These are phyloP conservation scores for Hepsetus odoe DNA, from an alignment of 2,113 vertebrate species.

Conservation along the genomic window DNA sequence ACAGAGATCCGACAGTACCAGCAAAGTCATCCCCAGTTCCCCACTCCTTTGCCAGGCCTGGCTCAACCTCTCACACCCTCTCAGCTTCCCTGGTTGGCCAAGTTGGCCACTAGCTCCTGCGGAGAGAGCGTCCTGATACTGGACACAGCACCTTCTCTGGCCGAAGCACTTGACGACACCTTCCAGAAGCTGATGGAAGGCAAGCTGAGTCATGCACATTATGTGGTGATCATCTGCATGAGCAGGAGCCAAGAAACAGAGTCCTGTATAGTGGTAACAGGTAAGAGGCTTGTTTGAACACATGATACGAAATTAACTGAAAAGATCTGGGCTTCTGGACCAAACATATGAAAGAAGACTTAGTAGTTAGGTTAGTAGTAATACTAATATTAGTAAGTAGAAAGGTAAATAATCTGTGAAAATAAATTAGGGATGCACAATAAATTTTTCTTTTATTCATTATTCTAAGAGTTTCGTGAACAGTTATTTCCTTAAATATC, in stretches of 20 bases:
- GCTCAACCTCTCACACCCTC: constrained; percentile 80
- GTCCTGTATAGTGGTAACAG: constrained; percentile 94
- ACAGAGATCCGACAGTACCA: constrained; percentile 91
- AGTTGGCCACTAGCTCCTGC: constrained; percentile 91
- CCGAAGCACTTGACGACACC: constrained; percentile 89
- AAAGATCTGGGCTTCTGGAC: constrained; percentile 14
- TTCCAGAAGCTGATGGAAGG: constrained; percentile 87
- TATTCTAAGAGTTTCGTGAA: too few species aligned
- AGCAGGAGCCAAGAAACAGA: constrained; percentile 82
- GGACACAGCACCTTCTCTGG: constrained; percentile 85
- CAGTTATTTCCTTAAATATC: too few species aligned
- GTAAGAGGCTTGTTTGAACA: constrained; percentile 63
- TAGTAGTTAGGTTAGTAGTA: too few species aligned
- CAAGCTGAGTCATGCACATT: constrained; percentile 86
- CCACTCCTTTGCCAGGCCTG: constrained; percentile 70
- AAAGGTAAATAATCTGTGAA: too few species aligned
- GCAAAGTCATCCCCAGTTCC: constrained; percentile 75
- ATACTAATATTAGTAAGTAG: too few species aligned
- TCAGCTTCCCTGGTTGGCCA: constrained; percentile 94
- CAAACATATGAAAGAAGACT: neutral
- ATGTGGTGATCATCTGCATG: constrained; percentile 92
- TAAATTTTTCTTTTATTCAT: too few species aligned
- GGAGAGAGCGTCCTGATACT: constrained; percentile 88
- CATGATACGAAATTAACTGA: neutral
- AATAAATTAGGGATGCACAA: too few species aligned